Evolutionary conservation across 2,797 vertebrate genomes (phyloP), one percentile per base, ranked within the genome.

Genomic region (Chanos chanos): DNA sequence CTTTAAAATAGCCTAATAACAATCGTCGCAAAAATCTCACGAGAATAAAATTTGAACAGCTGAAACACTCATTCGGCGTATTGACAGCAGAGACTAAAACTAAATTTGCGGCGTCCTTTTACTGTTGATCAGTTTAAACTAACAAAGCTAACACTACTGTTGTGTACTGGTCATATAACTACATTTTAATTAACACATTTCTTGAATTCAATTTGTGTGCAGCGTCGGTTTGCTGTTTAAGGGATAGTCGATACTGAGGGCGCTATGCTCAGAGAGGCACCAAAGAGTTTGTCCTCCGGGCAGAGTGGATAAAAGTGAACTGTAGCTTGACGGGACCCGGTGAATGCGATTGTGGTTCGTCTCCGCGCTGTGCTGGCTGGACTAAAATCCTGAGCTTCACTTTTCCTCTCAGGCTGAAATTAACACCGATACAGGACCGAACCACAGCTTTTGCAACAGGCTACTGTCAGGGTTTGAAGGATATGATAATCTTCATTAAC

Each of bases 381-480:
- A 71, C 74, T 62, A 64, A 64, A 54, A 59, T 61, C 73, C 39
- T 33, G 56, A 53, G 71, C 70, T 74, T 74, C 77, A 34, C 71
- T 40, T 28, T 40, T 22, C 60, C 72, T 74, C 77, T 77, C 79
- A 68, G 77, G 41, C 73, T 74, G 74, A 81, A 75, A 79, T 72
- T 72, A 80, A 74, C 70, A 77, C 31, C 50, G 50, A 67, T 81
- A 71, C 81, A 77, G 76, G 71, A 75, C 76, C 74, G n/a, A n/a
- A n/a, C n/a, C n/a, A n/a, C 83, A 81, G 79, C 76, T 74, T 81
- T 76, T 74, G 79, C 77, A 78, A 76, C 74, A 82, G 76, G 82
- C 74, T 76, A 70, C 67, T 77, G 71, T 62, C 66, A 56, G 69
- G 73, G 68, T 79, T 79, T 79, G 74, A 76, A 77, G 81, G 74